These are phyloP conservation scores for Drosophila tripunctata DNA, from an alignment of 2,888 invertebrate species.

Conservation along the genomic window DNA sequence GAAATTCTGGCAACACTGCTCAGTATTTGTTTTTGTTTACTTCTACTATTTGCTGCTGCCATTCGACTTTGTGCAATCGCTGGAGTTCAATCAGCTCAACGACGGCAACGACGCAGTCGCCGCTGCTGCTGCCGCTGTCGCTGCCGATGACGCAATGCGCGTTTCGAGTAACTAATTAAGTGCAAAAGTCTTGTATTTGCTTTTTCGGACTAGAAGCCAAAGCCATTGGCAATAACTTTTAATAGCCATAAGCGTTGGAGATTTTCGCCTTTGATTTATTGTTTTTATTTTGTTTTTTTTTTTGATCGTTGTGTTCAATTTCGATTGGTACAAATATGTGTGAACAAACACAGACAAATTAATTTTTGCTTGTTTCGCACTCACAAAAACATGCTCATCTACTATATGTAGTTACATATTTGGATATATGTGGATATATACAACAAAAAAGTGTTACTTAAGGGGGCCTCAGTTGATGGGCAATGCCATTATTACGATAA, in stretches of 20 bases:
- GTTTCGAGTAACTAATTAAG: slow-evolving; percentile 73
- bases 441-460: background rate
- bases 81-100: slow-evolving; percentile 55
- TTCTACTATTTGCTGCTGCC: slow-evolving; percentile 2
- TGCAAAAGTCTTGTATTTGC: slow-evolving; percentile 65
- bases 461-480: background rate
- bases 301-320: slow-evolving; percentile 16
- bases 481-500: slow-evolving; percentile 4
- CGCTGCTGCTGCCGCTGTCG: background rate
- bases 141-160: slow-evolving; percentile 63
- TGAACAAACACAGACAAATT: slow-evolving; percentile 17
- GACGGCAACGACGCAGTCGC: background rate
- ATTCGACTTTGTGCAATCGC: slow-evolving; percentile 51
- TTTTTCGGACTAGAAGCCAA: slow-evolving; percentile 48
- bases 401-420: background rate
- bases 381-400: background rate
- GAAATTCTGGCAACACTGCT: too few relatives aligned
- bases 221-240: slow-evolving; percentile 32
- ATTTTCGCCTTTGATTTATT: slow-evolving; percentile 40
- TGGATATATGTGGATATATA: background rate
- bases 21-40: background rate
- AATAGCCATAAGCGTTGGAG: slow-evolving; percentile 40
- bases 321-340: slow-evolving; percentile 6
- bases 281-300: slow-evolving; percentile 44
- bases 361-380: slow-evolving; percentile 8